A percentile compares a stretch with the other conserved stretches of the same genome.
Evolutionary conservation across 2,113 vertebrate species (phyloP).

Genomic region (Miniopterus natalensis): DNA sequence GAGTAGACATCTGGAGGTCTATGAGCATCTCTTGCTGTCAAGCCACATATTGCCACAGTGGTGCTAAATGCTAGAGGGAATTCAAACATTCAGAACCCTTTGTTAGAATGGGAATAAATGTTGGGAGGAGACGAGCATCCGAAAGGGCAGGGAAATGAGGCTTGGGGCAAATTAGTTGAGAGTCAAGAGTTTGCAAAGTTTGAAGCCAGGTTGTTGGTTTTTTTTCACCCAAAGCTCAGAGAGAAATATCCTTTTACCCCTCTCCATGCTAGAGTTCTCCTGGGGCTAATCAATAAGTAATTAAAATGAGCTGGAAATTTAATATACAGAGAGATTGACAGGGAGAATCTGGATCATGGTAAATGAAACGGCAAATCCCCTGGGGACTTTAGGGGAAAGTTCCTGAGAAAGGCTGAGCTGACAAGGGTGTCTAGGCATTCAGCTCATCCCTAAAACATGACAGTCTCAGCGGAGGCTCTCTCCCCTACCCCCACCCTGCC

Average conservation of each 20-base stretch:
- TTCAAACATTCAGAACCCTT: neutral
- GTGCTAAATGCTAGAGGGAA: neutral
- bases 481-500: rapidly evolving
- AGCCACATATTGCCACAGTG: neutral
- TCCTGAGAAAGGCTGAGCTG: neutral
- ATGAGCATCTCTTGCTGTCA: neutral
- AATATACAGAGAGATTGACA: conserved; percentile 28
- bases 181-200: neutral
- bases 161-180: neutral
- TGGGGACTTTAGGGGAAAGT: neutral
- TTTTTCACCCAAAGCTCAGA: neutral
- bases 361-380: neutral
- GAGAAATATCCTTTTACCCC: conserved; percentile 25
- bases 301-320: conserved; percentile 59
- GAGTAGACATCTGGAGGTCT: neutral
- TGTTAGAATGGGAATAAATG: neutral
- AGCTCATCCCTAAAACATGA: neutral
- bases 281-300: conserved; percentile 54
- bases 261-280: neutral
- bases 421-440: neutral
- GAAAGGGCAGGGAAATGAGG: neutral
- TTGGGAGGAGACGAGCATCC: neutral
- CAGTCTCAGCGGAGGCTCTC: neutral
- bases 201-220: neutral
- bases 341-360: neutral